A percentile compares a stretch with the other conserved stretches of the same genome.
Conservation (phyloP, 53 echinoderm and acorn worm genomes). For the Echinarachnius parma region DNA sequence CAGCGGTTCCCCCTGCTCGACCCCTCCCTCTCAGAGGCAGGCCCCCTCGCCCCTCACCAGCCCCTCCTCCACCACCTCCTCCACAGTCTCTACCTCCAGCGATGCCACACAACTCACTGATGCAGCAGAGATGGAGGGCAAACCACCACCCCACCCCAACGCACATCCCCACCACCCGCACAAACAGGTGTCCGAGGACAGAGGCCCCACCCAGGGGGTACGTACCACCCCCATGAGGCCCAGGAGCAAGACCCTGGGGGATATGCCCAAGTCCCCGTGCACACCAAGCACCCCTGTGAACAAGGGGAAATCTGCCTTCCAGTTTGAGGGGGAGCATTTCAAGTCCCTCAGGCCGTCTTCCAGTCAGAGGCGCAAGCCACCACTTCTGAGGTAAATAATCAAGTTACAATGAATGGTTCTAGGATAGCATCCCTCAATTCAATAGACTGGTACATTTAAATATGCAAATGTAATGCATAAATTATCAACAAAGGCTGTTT, state of each 20-base stretch:
- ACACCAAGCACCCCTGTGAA: slow-evolving; percentile 34
- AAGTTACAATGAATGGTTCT: no score
- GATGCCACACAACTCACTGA: slow-evolving; percentile 8
- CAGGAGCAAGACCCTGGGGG: slow-evolving; percentile 72
- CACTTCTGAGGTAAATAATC: slow-evolving; percentile 62
- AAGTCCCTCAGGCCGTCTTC: slow-evolving; percentile 51
- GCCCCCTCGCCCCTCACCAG: slow-evolving; percentile 20
- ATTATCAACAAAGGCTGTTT: no score
- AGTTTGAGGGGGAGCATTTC: slow-evolving; percentile 46
- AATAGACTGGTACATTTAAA: no score
- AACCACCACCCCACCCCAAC: slow-evolving; percentile 29
- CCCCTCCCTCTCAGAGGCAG: slow-evolving; percentile 34
- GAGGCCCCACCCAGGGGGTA: background rate
- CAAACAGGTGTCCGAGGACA: slow-evolving; percentile 24
- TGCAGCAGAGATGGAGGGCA: background rate
- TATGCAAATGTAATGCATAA: no score
- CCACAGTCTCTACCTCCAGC: slow-evolving; percentile 24
- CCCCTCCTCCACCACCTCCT: slow-evolving; percentile 21
- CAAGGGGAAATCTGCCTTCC: background rate
- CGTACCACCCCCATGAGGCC: slow-evolving; percentile 51
- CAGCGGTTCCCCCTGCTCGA: slow-evolving; percentile 40
- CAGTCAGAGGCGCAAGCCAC: slow-evolving; percentile 35
- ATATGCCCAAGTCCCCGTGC: slow-evolving; percentile 57
- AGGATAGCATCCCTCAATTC: no score
- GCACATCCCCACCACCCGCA: slow-evolving; percentile 17